Evolutionary conservation across 2,113 vertebrate genomes (phyloP), one percentile per base, ranked within the genome.

Genomic region (Coracopsis vasa): DNA sequence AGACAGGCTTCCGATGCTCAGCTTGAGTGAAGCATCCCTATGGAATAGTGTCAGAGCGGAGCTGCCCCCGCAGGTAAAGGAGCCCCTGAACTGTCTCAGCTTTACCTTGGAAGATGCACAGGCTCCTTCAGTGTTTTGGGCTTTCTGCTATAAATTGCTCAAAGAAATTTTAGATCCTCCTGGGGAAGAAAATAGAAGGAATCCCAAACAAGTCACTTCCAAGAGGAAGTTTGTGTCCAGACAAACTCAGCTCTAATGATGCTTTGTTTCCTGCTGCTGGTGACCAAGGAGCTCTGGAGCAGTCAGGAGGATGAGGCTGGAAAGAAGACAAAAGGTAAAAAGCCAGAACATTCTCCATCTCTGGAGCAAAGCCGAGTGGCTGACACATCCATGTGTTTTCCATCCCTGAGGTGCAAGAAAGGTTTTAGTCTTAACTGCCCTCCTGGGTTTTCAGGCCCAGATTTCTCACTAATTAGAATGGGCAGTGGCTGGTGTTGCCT

Each of bases 311-410:
- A 41, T 3, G 1, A 62, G 37, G 35, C 27, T 31, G 39, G 41
- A 56, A 20, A 83, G 74, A 41, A 70, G 15, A 80, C 2, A 18
- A 65, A 64, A 90, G 66, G 61, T 80, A 50, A 85, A 88, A n/a
- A 21, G 6, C 31, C 1, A 3, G 71, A 31, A 64, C 66, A 7
- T 51, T 92, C 95, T 87, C 78, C 50, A 1, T 8, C 21, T 53
- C 88, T 85, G 87, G 89, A 90, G 23, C 0, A 8, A 33, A 19
- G 78, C 77, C 0, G 4, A 54, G 41, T 33, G 19, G 33, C 60
- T 69, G 80, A 91, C 44, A 8, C 61, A 70, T 80, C 60, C 35
- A 4, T 71, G 92, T 91, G 84, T 90, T 91, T 94, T 88, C 84
- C 81, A 29, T 62, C 54, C 66, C 74, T 19, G 25, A 0, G 1